phyloP scores from a whole-genome alignment of 2,797 vertebrate genomes.

The Melanotaenia maccullochi region DNA sequence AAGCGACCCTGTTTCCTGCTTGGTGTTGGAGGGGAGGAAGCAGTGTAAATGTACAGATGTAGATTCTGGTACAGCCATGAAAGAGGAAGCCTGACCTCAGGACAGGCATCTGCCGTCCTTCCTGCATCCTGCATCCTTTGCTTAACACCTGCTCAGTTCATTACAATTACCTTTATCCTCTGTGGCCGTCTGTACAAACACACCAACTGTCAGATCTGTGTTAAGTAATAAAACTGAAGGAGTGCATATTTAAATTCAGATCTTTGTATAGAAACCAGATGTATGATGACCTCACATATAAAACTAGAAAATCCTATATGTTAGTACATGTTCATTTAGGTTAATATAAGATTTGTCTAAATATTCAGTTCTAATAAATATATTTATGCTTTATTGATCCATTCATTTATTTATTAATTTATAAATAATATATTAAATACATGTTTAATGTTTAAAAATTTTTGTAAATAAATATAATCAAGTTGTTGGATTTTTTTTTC shows the following conservation, averaged over 20 bases:
- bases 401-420: too few relatives aligned
- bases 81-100: slow-evolving; percentile 60
- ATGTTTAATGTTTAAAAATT: too few relatives aligned
- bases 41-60: slow-evolving; percentile 19
- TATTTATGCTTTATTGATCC: too few relatives aligned
- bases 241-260: not conserved
- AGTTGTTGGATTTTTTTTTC: too few relatives aligned
- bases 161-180: slow-evolving; percentile 20
- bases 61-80: slow-evolving; percentile 43
- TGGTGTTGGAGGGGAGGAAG: slow-evolving; percentile 3
- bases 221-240: not conserved
- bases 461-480: too few relatives aligned
- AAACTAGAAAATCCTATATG: too few relatives aligned
- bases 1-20: slow-evolving; percentile 43
- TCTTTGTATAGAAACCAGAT: not conserved
- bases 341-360: too few relatives aligned
- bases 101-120: slow-evolving; percentile 49
- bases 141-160: slow-evolving; percentile 56
- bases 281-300: not conserved
- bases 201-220: not conserved
- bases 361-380: too few relatives aligned
- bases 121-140: slow-evolving; percentile 68
- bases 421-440: too few relatives aligned
- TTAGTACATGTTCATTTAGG: too few relatives aligned
- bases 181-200: not conserved